Base-by-base conservation (phyloP, 2,888 invertebrate genomes). In the Meghimatium bilineatum region DNA sequence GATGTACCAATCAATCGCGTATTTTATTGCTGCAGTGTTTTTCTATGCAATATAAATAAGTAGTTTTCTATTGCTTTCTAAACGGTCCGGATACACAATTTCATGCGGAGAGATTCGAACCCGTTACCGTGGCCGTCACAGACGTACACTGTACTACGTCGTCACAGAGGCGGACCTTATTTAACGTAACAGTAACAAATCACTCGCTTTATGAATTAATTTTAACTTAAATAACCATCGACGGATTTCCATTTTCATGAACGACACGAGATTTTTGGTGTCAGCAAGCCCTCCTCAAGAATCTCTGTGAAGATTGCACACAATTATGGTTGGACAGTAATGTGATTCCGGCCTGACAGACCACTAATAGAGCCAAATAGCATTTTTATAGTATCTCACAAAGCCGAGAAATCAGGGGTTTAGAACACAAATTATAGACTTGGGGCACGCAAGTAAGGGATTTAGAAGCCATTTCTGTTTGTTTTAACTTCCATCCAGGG, bases 311-410 rank as follows among this genome's bases (percentile, higher is more conserved):
- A 71, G 71, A 38, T 8, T 36, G 71, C 6, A 5, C 1, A 52
- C 74, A 74, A 74, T 74, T 74, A 74, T 12, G 74, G 34, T 32
- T 32, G 49, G 74, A 74, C 72, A 72, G 52, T 52, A 74, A 74
- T 52, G 74, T 34, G 49, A 74, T 74, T 74, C 74, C 10, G 44
- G 52, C 49, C 74, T 74, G 74, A 74, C 74, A 74, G 74, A 52
- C 49, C 74, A 49, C 52, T 52, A 74, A 74, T 74, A 74, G 74
- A 49, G 74, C 29, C 74, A 74, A 74, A 74, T 74, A 74, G 74
- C 74, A 23, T 74, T 74, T 74, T 74, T 74, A 74, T 34, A 32
- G 52, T 52, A 32, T 52, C 52, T 32, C 17, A 2, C 44, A 49
- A 52, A 32, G 74, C 74, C 23, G 52, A 20, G 32, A 29, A 49